Base-by-base conservation (phyloP, 1,140 invertebrate genomes). In the Mylabris phalerata region DNA sequence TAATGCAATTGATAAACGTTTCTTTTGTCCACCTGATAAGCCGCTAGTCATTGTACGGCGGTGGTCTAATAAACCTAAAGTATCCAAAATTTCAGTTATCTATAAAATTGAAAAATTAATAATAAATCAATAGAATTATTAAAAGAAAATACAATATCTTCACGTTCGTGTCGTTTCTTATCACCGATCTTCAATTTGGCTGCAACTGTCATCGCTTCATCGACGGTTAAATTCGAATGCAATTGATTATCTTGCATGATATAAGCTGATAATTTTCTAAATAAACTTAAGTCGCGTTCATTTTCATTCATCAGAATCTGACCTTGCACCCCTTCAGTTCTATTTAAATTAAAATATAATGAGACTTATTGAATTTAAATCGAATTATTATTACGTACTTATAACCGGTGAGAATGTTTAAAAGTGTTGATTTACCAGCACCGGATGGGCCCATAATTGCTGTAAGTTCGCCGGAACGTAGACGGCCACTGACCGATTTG, bases 161-260 rank as follows among this genome's bases (percentile, higher is more conserved):
- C 82, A 73, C 93, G 93, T 67, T 93, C 86, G 1, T 82, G 80
- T 3, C 75, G 73, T 38, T 88, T 80, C 48, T 85, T 82, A 44
- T 84, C 85, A 42, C 89, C 84, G 45, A 97, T 79, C 76, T 98
- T 97, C 11, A 98, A 80, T 63, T 88, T 89, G 0, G 94, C 88
- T 2, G 94, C 93, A 26, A 95, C 92, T 64, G 84, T 85, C 92
- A 98, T 95, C 2, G 93, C 87, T 78, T 98, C 95, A 61, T 89
- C 85, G 0, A 98, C 94, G 0, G 91, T 93, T 47, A 98, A 81
- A 78, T 97, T 94, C 0, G 87, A 88, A 64, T 96, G 89, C 4
- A 98, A 81, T 73, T 97, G 92, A 79, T 98, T 97, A 71, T 98
- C 93, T 75, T 98, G 95, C 93, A 97, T 97, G 71, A 98, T 98